Base-by-base conservation (phyloP, 2,797 vertebrate genomes). In the Nothura maculosa region DNA sequence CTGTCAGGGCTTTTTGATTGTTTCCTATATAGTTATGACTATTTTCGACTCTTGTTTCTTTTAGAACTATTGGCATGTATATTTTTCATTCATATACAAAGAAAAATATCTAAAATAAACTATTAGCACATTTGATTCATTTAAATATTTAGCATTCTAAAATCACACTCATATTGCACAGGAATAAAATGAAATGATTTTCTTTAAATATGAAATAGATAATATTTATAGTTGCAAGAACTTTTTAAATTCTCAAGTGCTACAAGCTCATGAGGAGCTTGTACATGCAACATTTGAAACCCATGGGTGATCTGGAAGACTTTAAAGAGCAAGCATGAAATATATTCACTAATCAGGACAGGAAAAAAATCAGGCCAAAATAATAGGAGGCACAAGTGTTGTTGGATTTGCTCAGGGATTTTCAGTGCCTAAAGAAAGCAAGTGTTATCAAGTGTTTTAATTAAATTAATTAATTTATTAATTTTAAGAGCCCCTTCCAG, bases 101-200 rank as follows among this genome's bases (percentile, higher is more conserved):
- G 43, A 73, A 75, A 87, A 91, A 61, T 20, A 57, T 89, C 80
- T 91, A 89, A 94, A 93, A 74, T 21, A 55, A 70, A 86, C 80
- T 93, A 77, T 77, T 57, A 89, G 70, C 83, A 5, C 63, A 76
- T 76, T 85, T 76, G 87, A 92, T 60, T 84, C 40, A 87, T 91
- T 93, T 89, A 86, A 92, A 93, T 94, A 48, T 45, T 89, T 86
- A 81, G 78, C 57, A 84, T 72, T 45, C 57, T 91, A 86, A 91
- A 64, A 81, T 25, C 76, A 27, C 70, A 67, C 85, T 89, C 77
- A 77, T 30, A n/a, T 30, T 74, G 16, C 19, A 38, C 19, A 52
- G 34, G 11, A 52, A 48, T 62, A 60, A 10, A 24, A 12, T 25
- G 32, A 81, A 40, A 73, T 11, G 2, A 24, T 90, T 85, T 90